Conservation (phyloP, 2,113 vertebrate species). For the Spea bombifrons region DNA sequence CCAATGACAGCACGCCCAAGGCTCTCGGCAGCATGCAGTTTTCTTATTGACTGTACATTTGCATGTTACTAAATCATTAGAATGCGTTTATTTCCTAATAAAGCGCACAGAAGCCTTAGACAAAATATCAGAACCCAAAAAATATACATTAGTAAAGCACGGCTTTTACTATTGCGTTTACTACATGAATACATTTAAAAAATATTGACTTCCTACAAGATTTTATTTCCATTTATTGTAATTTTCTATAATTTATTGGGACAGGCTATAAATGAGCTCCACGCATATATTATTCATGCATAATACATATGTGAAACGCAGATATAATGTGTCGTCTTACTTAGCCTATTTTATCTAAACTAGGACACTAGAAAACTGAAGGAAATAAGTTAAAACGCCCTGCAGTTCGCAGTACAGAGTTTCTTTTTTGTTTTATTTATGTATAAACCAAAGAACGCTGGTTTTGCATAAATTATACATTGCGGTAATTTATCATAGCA, state of each 20-base stretch:
- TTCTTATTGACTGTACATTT: no score
- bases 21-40: no score
- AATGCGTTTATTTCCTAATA: no score
- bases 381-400: slow-evolving; percentile 17
- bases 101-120: no score
- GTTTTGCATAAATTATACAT: slow-evolving; percentile 46
- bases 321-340: neutral
- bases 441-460: slow-evolving; percentile 19
- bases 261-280: neutral
- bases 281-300: slow-evolving; percentile 7
- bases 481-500: slow-evolving; percentile 35
- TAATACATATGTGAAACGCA: neutral
- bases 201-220: neutral
- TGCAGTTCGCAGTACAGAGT: slow-evolving; percentile 14
- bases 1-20: no score
- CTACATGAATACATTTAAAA: no score
- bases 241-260: neutral
- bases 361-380: slow-evolving; percentile 32
- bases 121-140: no score
- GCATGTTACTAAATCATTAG: no score
- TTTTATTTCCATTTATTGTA: slow-evolving; percentile 15
- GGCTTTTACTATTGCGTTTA: no score
- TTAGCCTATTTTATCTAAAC: slow-evolving; percentile 33
- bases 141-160: no score
- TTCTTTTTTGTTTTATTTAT: slow-evolving; percentile 27